Base-by-base conservation (phyloP, 2,797 vertebrate species). In the Pangasius larnaudii region DNA sequence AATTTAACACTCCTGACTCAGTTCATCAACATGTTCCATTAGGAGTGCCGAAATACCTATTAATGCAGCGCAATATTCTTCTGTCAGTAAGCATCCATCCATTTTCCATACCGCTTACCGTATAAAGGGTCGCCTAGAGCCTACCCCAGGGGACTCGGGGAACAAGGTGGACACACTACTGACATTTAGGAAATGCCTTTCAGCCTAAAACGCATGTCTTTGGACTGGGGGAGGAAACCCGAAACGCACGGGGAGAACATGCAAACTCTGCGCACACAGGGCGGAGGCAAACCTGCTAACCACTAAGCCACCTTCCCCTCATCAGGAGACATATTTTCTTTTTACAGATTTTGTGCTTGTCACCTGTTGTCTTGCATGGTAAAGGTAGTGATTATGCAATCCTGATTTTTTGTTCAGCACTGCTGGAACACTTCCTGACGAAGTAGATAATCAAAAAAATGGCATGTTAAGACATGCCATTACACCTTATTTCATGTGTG, bases 381-480 rank as follows among this genome's bases (percentile, higher is more conserved):
- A 39, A 59, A 27, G 2, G 56, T 65, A 65, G 27, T 49, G 80
- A 30, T 83, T 69, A 67, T 19, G 2, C 46, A 84, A 84, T 84
- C 63, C 9, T 63, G 22, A 5, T 59, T 22, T 79, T 79, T 79
- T 77, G 33, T 36, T 9, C 51, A 59, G 10, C 33, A 39, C 18
- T 82, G 80, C 59, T 63, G 14, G 59, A 83, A 83, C 81, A 84
- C 22, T 84, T 51, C 16, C 14, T 6, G 27, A 51, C 51, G 30
- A 33, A 69, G 63, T 13, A 69, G 42, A 84, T 67, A 13, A 84
- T 67, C 36, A 61, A 5, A 84, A 84, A 61, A 30, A 10, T 16
- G 24, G 24, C 58, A 83, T 83, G 81, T 83, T 49, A n/a, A 83
- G n/a, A 36, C 82, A 33, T 51, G 81, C n/a, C n/a, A 51, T 67